Evolutionary conservation across 2,797 vertebrate genomes (phyloP).

Genomic region (Clarias laeviceps): DNA sequence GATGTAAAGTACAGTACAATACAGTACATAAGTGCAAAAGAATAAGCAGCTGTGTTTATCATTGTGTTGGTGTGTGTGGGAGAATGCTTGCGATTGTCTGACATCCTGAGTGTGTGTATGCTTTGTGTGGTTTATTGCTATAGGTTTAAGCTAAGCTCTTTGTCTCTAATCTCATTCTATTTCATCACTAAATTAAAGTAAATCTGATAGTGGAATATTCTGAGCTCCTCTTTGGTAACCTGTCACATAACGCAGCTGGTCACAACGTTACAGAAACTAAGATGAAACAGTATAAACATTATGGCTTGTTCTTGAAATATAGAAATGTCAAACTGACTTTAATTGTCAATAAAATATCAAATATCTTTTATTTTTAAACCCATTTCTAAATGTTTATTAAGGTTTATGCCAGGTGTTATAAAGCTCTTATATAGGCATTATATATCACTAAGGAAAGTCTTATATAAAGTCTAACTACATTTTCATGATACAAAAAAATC

Average conservation of each 20-base stretch:
- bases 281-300: not conserved
- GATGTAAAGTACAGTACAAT: not conserved
- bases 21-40: not conserved
- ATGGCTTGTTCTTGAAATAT: not conserved
- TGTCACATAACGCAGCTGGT: not conserved
- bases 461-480: not conserved
- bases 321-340: not conserved
- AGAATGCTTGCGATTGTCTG: constrained; percentile 17
- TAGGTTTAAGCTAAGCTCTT: constrained; percentile 53
- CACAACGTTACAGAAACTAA: not conserved
- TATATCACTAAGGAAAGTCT: not conserved
- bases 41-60: constrained; percentile 5
- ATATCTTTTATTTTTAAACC: not conserved
- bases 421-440: not conserved
- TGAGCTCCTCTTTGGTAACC: not conserved
- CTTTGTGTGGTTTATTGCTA: constrained; percentile 51
- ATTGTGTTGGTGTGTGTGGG: constrained; percentile 13
- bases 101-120: constrained; percentile 26
- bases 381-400: not conserved
- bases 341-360: not conserved
- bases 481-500: not conserved
- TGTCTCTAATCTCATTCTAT: constrained; percentile 53
- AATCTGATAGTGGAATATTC: constrained; percentile 34
- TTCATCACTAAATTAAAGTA: constrained; percentile 46
- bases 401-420: not conserved